Percentiles rank a stretch among this genome's conserved stretches.
Evolutionary conservation across 2,888 invertebrate genomes (phyloP).

Genomic region (Synanthedon andrenaeformis): DNA sequence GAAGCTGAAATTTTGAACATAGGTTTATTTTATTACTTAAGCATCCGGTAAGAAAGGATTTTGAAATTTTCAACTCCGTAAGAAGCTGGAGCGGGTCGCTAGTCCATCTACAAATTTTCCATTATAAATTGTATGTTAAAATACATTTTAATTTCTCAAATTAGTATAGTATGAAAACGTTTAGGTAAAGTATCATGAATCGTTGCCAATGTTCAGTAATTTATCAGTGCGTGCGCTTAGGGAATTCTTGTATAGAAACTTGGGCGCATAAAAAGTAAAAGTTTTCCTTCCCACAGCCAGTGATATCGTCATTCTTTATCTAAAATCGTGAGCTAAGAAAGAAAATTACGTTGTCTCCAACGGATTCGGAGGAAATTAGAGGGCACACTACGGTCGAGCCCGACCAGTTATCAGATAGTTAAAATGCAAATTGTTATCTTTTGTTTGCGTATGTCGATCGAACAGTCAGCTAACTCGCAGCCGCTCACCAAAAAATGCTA

Average conservation of each 20-base stretch:
- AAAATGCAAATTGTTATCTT: slow-evolving; percentile 64
- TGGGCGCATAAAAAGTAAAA: slow-evolving; percentile 13
- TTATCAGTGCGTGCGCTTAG: neutral
- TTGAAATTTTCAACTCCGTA: too few species aligned
- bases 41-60: too few species aligned
- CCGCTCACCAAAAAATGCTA: slow-evolving; percentile 41
- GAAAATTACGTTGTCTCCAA: slow-evolving; percentile 41
- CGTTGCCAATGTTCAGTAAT: too few species aligned
- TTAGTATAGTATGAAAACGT: too few species aligned
- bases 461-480: slow-evolving; percentile 22
- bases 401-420: slow-evolving; percentile 58
- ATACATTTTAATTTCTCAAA: too few species aligned
- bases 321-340: slow-evolving; percentile 28
- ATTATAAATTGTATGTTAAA: too few species aligned
- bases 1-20: too few species aligned
- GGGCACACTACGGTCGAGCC: slow-evolving; percentile 28
- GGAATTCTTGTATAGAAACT: neutral
- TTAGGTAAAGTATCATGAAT: too few species aligned
- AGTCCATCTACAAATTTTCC: too few species aligned
- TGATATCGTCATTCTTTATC: slow-evolving; percentile 40
- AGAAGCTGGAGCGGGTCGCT: too few species aligned
- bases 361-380: slow-evolving; percentile 40
- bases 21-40: too few species aligned
- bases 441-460: slow-evolving; percentile 49
- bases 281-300: slow-evolving; percentile 31